Evolutionary conservation across 1,140 invertebrate genomes (phyloP).

Genomic region (Brachystomella parvula): DNA sequence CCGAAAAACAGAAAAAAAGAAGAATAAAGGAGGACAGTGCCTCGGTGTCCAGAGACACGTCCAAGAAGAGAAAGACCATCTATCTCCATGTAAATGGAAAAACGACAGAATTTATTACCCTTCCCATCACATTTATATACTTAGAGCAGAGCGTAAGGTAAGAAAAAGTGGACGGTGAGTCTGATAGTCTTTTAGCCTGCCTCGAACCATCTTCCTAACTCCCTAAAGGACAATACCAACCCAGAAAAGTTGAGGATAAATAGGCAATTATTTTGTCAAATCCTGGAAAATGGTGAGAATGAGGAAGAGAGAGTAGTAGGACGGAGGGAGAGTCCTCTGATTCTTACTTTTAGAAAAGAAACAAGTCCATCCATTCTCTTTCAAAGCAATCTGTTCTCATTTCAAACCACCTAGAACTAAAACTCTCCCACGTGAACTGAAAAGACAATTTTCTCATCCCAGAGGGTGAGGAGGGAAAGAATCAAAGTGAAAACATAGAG

Average conservation of each 20-base stretch:
- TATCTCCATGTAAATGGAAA: too few species aligned
- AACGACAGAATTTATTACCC: too few species aligned
- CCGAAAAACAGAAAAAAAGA: too few species aligned
- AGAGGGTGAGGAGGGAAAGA: neutral
- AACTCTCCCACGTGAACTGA: constrained; percentile 38
- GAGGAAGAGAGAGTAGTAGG: constrained; percentile 10
- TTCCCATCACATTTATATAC: too few species aligned
- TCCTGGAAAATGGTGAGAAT: constrained; percentile 36
- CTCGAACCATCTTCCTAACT: too few species aligned
- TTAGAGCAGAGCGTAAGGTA: too few species aligned
- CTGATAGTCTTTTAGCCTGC: too few species aligned
- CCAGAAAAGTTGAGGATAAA: constrained; percentile 38
- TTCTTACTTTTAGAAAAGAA: neutral
- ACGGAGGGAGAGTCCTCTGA: constrained; percentile 3
- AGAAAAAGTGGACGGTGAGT: too few species aligned
- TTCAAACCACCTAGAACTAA: constrained; percentile 35
- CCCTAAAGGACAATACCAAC: constrained; percentile 37
- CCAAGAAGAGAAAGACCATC: too few species aligned
- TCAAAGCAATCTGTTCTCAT: constrained; percentile 39
- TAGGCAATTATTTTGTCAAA: constrained; percentile 39
- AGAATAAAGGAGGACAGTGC: too few species aligned
- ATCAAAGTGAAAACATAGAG: neutral
- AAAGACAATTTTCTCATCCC: constrained; percentile 10
- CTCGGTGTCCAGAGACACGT: too few species aligned
- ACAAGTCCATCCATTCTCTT: constrained; percentile 31